Conservation (phyloP, 1,140 invertebrate species). For the Drosophila pallidifrons region DNA sequence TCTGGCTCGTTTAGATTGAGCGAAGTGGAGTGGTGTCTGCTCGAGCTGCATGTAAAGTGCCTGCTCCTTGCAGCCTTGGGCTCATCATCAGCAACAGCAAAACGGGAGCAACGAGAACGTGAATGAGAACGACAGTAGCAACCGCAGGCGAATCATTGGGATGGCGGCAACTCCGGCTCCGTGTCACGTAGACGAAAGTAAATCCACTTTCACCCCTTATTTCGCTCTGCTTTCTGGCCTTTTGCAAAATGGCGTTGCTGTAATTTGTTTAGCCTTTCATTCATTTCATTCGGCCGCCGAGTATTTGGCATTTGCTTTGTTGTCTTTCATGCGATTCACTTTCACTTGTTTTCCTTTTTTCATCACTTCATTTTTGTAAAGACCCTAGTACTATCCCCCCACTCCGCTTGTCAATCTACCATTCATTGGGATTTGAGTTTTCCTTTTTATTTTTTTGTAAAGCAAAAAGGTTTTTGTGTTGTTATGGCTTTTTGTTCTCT, state of each 20-base stretch:
- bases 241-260: conserved; percentile 75
- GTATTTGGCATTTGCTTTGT: conserved; percentile 38
- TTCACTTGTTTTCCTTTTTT: conserved; percentile 48
- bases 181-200: conserved; percentile 80
- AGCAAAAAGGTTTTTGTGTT: conserved; percentile 26
- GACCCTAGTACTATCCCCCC: conserved; percentile 5
- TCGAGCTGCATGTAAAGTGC: conserved; percentile 25
- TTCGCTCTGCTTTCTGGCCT: conserved; percentile 37
- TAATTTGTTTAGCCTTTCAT: conserved; percentile 75
- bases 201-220: conserved; percentile 81
- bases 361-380: conserved; percentile 13
- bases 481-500: conserved; percentile 24
- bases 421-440: conserved; percentile 43
- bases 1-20: conserved; percentile 56
- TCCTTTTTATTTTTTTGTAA: conserved; percentile 38
- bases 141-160: conserved; percentile 27
- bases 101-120: too few species aligned
- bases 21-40: conserved; percentile 22
- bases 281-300: conserved; percentile 44
- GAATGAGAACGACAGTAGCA: conserved; percentile 25
- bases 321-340: conserved; percentile 63
- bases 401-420: neutral
- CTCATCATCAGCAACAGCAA: conserved; percentile 33
- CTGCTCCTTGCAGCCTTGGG: conserved; percentile 45
- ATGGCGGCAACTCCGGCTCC: conserved; percentile 21